phyloP scores from a whole-genome alignment of 2,888 invertebrate genomes.

The Aethes cnicana region DNA sequence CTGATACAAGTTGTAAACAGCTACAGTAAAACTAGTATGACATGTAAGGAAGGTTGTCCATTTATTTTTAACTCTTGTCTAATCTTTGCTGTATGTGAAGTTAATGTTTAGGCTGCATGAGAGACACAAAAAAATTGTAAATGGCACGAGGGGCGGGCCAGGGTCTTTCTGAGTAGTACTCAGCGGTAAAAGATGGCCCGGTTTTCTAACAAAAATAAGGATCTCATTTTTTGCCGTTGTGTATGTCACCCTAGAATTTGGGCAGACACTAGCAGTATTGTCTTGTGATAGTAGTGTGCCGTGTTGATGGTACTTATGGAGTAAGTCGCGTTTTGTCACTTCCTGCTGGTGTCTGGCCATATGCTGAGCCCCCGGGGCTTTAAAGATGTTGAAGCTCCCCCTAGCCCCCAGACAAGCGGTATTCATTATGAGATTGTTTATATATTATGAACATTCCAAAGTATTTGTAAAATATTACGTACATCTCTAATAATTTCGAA shows the following conservation, averaged over 20 bases:
- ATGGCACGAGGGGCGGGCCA: slow-evolving; percentile 50
- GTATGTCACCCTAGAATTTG: slow-evolving; percentile 34
- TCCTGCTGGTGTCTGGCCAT: not conserved
- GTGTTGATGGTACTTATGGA: not conserved
- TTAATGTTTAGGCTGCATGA: slow-evolving; percentile 49
- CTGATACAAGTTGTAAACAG: slow-evolving; percentile 2
- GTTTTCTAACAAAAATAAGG: not conserved
- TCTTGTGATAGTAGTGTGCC: slow-evolving; percentile 4
- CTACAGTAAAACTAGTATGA: slow-evolving; percentile 16
- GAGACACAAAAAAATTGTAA: slow-evolving; percentile 69
- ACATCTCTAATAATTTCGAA: slow-evolving; percentile 81
- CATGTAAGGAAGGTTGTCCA: slow-evolving; percentile 27
- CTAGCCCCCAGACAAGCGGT: slow-evolving; percentile 11
- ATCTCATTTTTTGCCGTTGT: slow-evolving; percentile 33
- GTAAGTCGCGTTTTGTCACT: not conserved
- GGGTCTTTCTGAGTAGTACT: slow-evolving; percentile 34
- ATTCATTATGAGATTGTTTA: slow-evolving; percentile 33
- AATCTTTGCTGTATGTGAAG: slow-evolving; percentile 31
- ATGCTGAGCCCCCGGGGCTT: not conserved
- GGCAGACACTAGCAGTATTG: slow-evolving; percentile 34
- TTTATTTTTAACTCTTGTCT: slow-evolving; percentile 31
- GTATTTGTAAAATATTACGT: slow-evolving; percentile 81
- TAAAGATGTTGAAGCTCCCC: not conserved
- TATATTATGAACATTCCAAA: slow-evolving; percentile 80
- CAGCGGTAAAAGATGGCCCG: slow-evolving; percentile 34